These are phyloP conservation scores for Threskiornis aethiopicus DNA, from an alignment of 2,797 vertebrate species.

Conservation along the genomic window DNA sequence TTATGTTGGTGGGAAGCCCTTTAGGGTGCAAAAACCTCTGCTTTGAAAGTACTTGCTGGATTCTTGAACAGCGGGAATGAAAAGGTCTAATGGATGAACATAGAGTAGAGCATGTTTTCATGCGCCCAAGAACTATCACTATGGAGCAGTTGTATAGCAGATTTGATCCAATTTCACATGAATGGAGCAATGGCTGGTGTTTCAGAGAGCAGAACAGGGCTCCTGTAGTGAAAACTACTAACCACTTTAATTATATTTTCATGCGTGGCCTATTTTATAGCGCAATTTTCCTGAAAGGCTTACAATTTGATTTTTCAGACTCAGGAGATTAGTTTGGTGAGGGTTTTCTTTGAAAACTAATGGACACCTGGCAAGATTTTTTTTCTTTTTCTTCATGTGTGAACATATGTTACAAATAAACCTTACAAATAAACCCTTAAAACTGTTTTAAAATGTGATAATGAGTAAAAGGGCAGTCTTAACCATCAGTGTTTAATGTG, in stretches of 20 bases:
- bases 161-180: slow-evolving; percentile 48
- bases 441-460: neutral
- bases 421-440: neutral
- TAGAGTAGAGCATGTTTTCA: slow-evolving; percentile 10
- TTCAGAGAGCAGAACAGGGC: slow-evolving; percentile 3
- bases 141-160: neutral
- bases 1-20: slow-evolving; percentile 25
- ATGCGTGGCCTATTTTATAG: slow-evolving; percentile 21
- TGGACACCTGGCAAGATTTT: neutral
- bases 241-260: slow-evolving; percentile 31
- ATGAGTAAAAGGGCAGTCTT: neutral
- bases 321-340: neutral
- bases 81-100: slow-evolving; percentile 12
- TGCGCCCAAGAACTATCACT: slow-evolving; percentile 9
- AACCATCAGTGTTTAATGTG: neutral
- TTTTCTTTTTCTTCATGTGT: neutral
- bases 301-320: slow-evolving; percentile 17
- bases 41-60: slow-evolving; percentile 38
- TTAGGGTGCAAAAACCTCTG: neutral
- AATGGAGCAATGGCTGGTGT: neutral
- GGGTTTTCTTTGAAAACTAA: neutral
- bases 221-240: slow-evolving; percentile 52
- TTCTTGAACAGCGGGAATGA: slow-evolving; percentile 16
- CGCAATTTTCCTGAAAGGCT: slow-evolving; percentile 45
- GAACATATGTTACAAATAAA: neutral